These are phyloP conservation scores for Apocheima hispidaria DNA, from an alignment of 2,888 invertebrate genomes.

Conservation along the genomic window DNA sequence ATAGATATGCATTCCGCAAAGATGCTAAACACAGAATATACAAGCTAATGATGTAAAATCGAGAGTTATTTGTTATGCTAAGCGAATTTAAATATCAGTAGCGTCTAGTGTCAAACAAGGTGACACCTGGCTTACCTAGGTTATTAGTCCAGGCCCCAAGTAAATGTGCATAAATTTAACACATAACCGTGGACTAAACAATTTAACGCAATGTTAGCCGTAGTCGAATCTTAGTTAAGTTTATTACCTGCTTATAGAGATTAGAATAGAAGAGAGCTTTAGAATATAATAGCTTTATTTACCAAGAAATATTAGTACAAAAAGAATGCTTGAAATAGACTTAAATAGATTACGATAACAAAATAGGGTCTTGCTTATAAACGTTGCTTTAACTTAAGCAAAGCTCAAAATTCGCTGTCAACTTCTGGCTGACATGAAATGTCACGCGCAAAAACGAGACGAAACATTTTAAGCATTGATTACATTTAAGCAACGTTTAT, in stretches of 20 bases:
- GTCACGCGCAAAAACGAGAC: too few species aligned
- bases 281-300: too few species aligned
- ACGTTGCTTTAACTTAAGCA: too few species aligned
- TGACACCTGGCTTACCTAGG: conserved; percentile 11
- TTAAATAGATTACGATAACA: too few species aligned
- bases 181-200: conserved; percentile 12
- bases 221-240: conserved; percentile 7
- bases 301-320: too few species aligned
- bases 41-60: neutral
- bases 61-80: conserved; percentile 1
- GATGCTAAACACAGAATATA: neutral
- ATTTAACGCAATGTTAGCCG: conserved; percentile 15
- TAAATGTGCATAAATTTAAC: conserved; percentile 5
- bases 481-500: too few species aligned
- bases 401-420: too few species aligned
- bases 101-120: conserved; percentile 15
- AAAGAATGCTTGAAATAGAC: too few species aligned
- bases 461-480: too few species aligned
- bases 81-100: neutral
- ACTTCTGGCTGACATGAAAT: too few species aligned
- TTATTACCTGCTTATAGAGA: neutral
- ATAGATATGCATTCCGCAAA: neutral
- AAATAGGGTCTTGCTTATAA: too few species aligned
- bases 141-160: neutral
- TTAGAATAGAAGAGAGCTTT: neutral